phyloP scores from a whole-genome alignment of 2,113 vertebrate genomes.

The Rhynchomys soricoides region DNA sequence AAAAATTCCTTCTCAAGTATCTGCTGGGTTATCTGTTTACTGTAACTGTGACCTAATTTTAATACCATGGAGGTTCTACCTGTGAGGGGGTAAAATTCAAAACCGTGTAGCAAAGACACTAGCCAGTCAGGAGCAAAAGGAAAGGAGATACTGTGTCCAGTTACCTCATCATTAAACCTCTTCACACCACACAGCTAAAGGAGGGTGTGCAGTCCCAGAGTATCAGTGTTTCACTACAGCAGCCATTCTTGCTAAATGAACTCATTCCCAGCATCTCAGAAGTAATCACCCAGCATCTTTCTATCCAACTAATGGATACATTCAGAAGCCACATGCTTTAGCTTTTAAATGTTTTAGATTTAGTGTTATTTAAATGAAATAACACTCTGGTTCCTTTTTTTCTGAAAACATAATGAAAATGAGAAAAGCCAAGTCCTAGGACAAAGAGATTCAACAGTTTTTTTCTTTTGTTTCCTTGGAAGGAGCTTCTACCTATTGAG shows the following conservation, averaged over 20 bases:
- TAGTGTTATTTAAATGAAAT: too few relatives aligned
- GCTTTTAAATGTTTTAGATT: conserved; percentile 11
- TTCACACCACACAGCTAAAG: background rate
- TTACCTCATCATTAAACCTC: background rate
- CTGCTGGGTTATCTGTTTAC: background rate
- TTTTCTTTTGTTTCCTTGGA: conserved; percentile 26
- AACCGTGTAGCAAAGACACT: background rate
- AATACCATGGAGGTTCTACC: background rate
- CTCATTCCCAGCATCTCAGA: background rate
- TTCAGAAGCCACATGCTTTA: background rate
- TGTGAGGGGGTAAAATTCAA: background rate
- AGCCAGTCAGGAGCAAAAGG: background rate
- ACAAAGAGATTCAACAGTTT: conserved; percentile 6
- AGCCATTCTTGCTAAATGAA: background rate
- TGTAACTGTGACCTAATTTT: background rate
- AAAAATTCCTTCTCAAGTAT: background rate
- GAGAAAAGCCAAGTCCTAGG: conserved; percentile 24
- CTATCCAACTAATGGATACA: background rate
- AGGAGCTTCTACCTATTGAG: conserved; percentile 54
- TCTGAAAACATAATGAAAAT: conserved; percentile 45
- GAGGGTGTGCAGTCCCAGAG: background rate
- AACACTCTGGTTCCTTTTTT: background rate
- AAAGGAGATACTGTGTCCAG: background rate
- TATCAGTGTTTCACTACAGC: background rate
- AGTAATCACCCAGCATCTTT: background rate